Conservation (phyloP, 2,797 vertebrate species). For the Myotis daubentonii region DNA sequence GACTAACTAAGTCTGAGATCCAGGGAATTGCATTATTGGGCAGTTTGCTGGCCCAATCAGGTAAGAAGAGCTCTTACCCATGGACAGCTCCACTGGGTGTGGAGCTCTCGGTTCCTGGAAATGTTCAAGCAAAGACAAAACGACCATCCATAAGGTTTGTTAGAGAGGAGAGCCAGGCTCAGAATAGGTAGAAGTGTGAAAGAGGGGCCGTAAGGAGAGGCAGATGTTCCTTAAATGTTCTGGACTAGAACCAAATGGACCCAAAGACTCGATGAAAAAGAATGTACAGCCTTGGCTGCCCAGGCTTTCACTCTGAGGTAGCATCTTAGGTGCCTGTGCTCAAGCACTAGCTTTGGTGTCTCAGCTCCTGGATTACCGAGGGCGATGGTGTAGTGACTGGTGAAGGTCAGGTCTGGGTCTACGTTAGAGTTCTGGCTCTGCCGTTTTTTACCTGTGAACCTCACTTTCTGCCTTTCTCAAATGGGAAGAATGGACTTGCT, state of each 20-base stretch:
- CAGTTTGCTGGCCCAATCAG: background rate
- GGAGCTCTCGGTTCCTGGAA: background rate
- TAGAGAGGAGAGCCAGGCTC: background rate
- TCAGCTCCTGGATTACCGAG: background rate
- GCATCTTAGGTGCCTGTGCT: background rate
- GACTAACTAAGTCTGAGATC: background rate
- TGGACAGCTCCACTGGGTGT: background rate
- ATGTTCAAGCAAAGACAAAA: background rate
- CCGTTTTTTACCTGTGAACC: background rate
- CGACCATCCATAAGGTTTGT: background rate
- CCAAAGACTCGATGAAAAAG: background rate
- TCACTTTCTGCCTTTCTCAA: background rate
- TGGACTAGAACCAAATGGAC: background rate
- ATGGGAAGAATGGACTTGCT: background rate
- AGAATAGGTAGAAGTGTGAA: background rate
- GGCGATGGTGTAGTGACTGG: fast-evolving
- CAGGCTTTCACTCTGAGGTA: background rate
- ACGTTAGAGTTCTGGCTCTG: background rate
- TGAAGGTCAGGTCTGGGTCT: background rate
- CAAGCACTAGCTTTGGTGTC: background rate
- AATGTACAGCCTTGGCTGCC: background rate
- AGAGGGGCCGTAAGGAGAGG: background rate
- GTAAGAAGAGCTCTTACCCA: background rate
- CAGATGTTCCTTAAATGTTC: background rate
- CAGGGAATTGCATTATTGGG: background rate